phyloP scores from a whole-genome alignment of 1,140 invertebrate species.

The Drosophila pallidifrons region DNA sequence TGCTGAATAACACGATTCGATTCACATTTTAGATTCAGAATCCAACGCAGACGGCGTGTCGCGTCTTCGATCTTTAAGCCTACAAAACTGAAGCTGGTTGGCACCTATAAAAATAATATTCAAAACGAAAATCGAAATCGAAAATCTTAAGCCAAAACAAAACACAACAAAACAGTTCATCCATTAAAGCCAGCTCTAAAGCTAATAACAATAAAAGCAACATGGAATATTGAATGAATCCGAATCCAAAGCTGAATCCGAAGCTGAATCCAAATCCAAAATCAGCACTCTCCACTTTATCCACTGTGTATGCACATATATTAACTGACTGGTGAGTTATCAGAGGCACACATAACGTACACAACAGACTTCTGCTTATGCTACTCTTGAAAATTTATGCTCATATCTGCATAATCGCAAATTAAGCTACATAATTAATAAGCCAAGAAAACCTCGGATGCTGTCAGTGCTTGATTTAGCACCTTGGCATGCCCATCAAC shows the following conservation, averaged over 20 bases:
- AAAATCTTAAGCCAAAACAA: conserved; percentile 38
- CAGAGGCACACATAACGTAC: conserved; percentile 31
- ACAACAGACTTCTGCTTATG: conserved; percentile 27
- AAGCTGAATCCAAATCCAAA: no score
- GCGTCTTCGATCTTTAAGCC: conserved; percentile 38
- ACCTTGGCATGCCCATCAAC: conserved; percentile 49
- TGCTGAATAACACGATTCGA: conserved; percentile 4
- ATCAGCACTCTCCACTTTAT: not conserved
- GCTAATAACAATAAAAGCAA: conserved; percentile 53
- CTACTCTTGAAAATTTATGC: conserved; percentile 71
- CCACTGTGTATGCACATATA: conserved; percentile 70
- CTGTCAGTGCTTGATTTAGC: conserved; percentile 77
- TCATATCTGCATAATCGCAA: conserved; percentile 81
- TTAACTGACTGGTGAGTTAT: conserved; percentile 74
- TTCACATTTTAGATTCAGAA: not conserved
- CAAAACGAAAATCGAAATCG: not conserved
- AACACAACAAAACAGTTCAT: conserved; percentile 44
- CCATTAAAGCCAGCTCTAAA: conserved; percentile 42
- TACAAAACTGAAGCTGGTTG: conserved; percentile 23
- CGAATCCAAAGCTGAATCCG: conserved; percentile 37
- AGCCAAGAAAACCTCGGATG: conserved; percentile 48
- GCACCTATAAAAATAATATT: not conserved
- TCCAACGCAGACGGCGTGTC: conserved; percentile 66
- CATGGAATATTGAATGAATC: conserved; percentile 78
- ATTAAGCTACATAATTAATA: conserved; percentile 82